These are phyloP conservation scores for Drosophila fulvimacula DNA, from an alignment of 2,888 invertebrate genomes.

Conservation along the genomic window DNA sequence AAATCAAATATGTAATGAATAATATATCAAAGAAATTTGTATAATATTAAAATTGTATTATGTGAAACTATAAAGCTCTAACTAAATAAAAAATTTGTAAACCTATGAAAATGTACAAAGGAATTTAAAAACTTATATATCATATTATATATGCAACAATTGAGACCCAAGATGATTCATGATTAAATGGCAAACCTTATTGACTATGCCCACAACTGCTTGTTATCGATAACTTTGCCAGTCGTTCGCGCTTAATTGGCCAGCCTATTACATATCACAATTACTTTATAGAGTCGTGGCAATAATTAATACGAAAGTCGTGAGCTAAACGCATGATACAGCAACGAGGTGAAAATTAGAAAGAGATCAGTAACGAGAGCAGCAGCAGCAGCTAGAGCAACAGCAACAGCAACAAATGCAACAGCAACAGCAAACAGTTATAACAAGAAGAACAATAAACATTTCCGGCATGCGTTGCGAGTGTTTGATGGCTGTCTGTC, in stretches of 20 bases:
- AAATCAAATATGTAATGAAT: too few relatives aligned
- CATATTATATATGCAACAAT: too few relatives aligned
- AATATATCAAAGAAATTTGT: too few relatives aligned
- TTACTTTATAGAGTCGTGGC: slow-evolving; percentile 34
- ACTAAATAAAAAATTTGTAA: too few relatives aligned
- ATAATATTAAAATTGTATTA: too few relatives aligned
- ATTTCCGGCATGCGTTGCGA: slow-evolving; percentile 67
- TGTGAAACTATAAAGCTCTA: too few relatives aligned
- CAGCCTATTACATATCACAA: slow-evolving; percentile 3
- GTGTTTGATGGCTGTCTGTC: slow-evolving; percentile 73
- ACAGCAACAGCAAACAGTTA: slow-evolving; percentile 24
- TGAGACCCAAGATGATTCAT: not conserved
- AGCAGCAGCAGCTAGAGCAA: slow-evolving; percentile 1
- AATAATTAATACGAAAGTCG: slow-evolving; percentile 49
- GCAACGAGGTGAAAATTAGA: slow-evolving; percentile 38
- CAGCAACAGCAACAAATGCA: slow-evolving; percentile 9
- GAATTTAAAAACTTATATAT: too few relatives aligned
- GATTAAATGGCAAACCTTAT: not conserved
- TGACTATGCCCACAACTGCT: too few relatives aligned
- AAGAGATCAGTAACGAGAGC: slow-evolving; percentile 24
- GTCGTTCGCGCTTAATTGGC: not conserved
- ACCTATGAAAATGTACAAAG: not conserved
- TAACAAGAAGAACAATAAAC: slow-evolving; percentile 52
- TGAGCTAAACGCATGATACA: slow-evolving; percentile 47
- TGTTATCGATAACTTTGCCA: slow-evolving; percentile 1